Evolutionary conservation across 1,140 invertebrate species (phyloP), one percentile per base, ranked within the genome.

Genomic region (Conus betulinus): DNA sequence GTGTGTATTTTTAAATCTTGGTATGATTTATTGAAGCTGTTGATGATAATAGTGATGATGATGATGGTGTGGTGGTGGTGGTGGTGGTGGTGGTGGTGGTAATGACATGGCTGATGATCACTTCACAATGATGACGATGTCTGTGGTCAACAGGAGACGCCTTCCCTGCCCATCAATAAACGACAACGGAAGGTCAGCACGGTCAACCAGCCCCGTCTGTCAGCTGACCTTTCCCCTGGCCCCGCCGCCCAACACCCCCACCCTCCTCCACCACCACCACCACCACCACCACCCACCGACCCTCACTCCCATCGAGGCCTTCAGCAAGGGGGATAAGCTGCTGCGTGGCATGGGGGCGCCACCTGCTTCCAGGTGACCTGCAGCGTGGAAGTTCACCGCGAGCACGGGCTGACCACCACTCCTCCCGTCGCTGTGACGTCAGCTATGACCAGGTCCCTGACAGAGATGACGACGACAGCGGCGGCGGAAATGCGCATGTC

Each of bases 51-150:
- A 60, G 15, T 60, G 57, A 60, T 15, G 57, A 8, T 15, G 76
- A 79, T 23, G 76, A 79, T 79, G 76, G 5, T 79, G 60, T 85
- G 60, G 60, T 85, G 55, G 63, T 63, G 84, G 60, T 63, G 60
- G 60, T 60, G 27, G 23, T 84, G 39, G 13, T 39, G 55, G 23
- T 23, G 55, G 15, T 13, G 55, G 39, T 39, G 82, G 23, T 15
- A 6, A 52, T 5, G 39, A 60, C 4, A 15, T 11, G 8, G 57
- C 8, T 15, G 57, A 60, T 15, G 57, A 71, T 23, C 13, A 71
- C 67, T 13, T 1, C 67, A 71, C 67, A 23, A 23, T 23, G 67
- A 71, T 71, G 67, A 71, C 23, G 67, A n/a, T 71, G 23, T 7
- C 23, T 6, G 23, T 71, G 67, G 57, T 60, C 11, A 7, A 20